These are phyloP conservation scores for Panonychus citri DNA, from an alignment of 1,140 invertebrate species.

Conservation along the genomic window DNA sequence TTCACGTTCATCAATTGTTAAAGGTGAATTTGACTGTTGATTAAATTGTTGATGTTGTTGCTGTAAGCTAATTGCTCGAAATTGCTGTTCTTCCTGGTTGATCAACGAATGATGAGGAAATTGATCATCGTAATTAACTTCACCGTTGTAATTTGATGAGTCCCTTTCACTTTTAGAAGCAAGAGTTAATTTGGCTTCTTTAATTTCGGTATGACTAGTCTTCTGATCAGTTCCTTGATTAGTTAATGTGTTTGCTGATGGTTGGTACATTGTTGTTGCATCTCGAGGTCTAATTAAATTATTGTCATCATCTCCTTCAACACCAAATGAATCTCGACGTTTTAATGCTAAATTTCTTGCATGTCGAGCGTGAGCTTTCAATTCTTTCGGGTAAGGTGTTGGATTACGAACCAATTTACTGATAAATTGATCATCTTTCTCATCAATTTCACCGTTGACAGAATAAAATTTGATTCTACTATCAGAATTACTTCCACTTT, in stretches of 20 bases:
- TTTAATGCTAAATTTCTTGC: conserved; percentile 28
- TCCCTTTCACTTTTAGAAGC: not conserved
- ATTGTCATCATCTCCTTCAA: not conserved
- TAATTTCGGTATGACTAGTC: not conserved
- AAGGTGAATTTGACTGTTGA: not conserved
- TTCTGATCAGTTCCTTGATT: not conserved
- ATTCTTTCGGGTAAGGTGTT: conserved; percentile 85
- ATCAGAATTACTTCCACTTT: conserved; percentile 13
- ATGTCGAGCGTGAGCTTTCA: conserved; percentile 68
- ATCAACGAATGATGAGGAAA: not conserved
- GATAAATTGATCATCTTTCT: conserved; percentile 25
- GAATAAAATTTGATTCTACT: conserved; percentile 56
- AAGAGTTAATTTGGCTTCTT: not conserved
- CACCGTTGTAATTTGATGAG: not conserved
- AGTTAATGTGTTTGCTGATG: not conserved
- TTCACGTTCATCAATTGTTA: not conserved
- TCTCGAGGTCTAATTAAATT: too few relatives aligned
- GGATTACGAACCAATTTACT: conserved; percentile 87
- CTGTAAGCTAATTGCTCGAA: not conserved
- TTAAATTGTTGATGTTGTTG: not conserved
- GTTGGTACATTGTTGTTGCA: too few relatives aligned
- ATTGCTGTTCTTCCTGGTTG: not conserved
- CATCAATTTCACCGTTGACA: conserved; percentile 19
- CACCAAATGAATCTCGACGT: conserved; percentile 6
- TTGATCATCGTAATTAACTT: not conserved